Evolutionary conservation across 2,888 invertebrate genomes (phyloP).

Genomic region (Leptodirus hochenwartii): DNA sequence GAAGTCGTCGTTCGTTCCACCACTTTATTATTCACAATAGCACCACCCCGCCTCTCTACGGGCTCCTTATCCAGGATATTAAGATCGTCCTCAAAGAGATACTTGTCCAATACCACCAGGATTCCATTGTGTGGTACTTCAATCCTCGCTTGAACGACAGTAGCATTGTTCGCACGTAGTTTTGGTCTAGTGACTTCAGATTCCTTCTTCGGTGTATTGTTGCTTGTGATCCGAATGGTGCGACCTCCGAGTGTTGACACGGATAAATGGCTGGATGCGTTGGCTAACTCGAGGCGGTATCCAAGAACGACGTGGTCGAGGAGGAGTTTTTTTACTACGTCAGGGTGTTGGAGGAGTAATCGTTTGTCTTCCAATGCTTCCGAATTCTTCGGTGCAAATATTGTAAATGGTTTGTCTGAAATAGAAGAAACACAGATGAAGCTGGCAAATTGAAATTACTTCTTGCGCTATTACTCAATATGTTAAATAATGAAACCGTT

Average conservation of each 20-base stretch:
- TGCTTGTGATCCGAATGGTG: constrained; percentile 20
- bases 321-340: constrained; percentile 36
- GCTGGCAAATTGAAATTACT: too few species aligned
- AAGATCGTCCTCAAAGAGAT: constrained; percentile 26
- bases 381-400: constrained; percentile 35
- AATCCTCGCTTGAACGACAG: constrained; percentile 23
- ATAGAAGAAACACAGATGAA: constrained; percentile 15
- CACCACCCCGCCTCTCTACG: constrained; percentile 8
- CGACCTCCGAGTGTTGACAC: constrained; percentile 26
- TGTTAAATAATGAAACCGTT: too few species aligned
- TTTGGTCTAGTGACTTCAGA: constrained; percentile 15
- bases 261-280: constrained; percentile 23
- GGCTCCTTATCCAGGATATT: constrained; percentile 13
- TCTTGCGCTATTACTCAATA: too few species aligned
- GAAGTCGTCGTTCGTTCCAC: constrained; percentile 12
- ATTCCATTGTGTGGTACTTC: constrained; percentile 29
- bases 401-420: constrained; percentile 39
- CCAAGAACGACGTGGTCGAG: constrained; percentile 41
- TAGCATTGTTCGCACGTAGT: constrained; percentile 27
- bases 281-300: constrained; percentile 31
- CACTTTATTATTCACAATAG: constrained; percentile 6
- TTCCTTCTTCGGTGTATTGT: constrained; percentile 19
- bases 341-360: constrained; percentile 27
- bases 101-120: constrained; percentile 28
- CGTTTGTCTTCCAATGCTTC: constrained; percentile 23